phyloP scores from a whole-genome alignment of 2,797 vertebrate genomes.

The Periophthalmus magnuspinnatus region DNA sequence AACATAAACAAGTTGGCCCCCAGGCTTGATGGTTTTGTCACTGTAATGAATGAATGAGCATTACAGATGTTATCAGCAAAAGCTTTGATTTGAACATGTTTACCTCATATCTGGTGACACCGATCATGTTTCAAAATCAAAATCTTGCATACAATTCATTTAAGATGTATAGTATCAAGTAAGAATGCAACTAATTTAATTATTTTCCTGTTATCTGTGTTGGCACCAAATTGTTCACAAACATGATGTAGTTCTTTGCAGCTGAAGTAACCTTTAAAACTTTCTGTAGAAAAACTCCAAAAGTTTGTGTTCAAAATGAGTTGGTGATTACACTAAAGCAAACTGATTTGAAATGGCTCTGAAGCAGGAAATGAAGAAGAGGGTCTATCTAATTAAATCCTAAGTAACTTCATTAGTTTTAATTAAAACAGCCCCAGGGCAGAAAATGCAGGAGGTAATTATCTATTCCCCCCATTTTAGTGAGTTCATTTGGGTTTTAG shows the following conservation, averaged over 20 bases:
- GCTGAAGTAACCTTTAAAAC: constrained; percentile 1
- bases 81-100: too few species aligned
- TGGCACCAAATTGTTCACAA: too few species aligned
- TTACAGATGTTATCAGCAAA: too few species aligned
- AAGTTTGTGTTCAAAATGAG: neutral
- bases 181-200: too few species aligned
- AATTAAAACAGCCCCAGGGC: constrained; percentile 26
- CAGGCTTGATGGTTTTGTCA: too few species aligned
- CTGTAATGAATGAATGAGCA: too few species aligned
- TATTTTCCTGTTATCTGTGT: too few species aligned
- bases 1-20: too few species aligned
- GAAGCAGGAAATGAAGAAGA: constrained; percentile 22
- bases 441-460: constrained; percentile 20
- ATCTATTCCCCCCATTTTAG: neutral
- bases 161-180: too few species aligned
- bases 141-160: too few species aligned
- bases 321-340: neutral
- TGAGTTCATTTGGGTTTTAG: neutral
- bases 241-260: neutral
- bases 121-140: too few species aligned
- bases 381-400: constrained; percentile 5
- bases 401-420: constrained; percentile 20
- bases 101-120: too few species aligned
- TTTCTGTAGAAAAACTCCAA: neutral
- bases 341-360: constrained; percentile 19